Base-by-base conservation (phyloP, 2,797 vertebrate species). In the Telmatherina bonti region DNA sequence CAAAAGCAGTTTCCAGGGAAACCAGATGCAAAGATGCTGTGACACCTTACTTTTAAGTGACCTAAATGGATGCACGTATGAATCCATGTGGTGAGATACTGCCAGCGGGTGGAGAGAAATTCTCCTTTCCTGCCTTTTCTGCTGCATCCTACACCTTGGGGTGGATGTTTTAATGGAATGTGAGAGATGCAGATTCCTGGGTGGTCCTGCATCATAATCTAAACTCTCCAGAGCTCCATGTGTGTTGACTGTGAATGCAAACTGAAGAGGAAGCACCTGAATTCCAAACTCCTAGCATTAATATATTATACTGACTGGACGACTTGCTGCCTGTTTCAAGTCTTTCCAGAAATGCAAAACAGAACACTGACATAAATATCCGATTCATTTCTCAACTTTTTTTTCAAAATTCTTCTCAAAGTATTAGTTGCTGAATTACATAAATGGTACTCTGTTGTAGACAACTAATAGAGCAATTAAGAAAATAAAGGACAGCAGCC, bases 121-220 rank as follows among this genome's bases (percentile, higher is more conserved):
- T 67, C 57, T 76, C 27, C 30, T 78, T 85, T 70, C 67, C 54
- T 69, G 57, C 67, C 51, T 79, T 83, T 65, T 69, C 79, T 5
- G 18, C 59, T 67, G 69, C 57, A 74, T 75, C 52, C 49, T 51
- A 43, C 85, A 85, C 72, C 79, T 55, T 26, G 54, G 59, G 77
- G 79, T 68, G 62, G 78, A 85, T 83, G 76, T 84, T 85, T 83
- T 90, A 87, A 91, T 90, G 77, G 84, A 81, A 81, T 75, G 72
- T 74, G 74, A 73, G 83, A 85, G 76, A 56, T 64, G 79, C 52
- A 70, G 79, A 63, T 79, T 82, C 81, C 78, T 41, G 43, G 59
- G 81, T 83, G 77, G 78, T 81, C 83, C 79, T 64, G 83, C 85
- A 78, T 84, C 74, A 90, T 85, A 86, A 90, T 86, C 70, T 61